Conservation (phyloP, 2,888 invertebrate genomes). For the Cerastoderma edule region DNA sequence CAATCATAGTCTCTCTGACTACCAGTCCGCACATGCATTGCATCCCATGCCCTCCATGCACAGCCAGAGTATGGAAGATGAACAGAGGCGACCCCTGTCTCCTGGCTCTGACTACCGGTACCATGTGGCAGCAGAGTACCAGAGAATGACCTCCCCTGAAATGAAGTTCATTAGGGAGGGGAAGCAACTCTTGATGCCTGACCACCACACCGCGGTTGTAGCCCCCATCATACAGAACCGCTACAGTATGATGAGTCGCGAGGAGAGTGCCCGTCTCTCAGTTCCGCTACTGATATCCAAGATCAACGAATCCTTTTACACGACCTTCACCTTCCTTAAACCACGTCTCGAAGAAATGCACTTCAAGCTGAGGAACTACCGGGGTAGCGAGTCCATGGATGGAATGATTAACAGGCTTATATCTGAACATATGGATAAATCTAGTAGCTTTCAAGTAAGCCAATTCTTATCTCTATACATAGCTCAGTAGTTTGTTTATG, state of each 20-base stretch:
- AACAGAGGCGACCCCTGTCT: conserved; percentile 28
- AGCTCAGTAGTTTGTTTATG: too few species aligned
- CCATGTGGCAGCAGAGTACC: conserved; percentile 32
- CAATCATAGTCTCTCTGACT: conserved; percentile 48
- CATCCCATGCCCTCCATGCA: conserved; percentile 9
- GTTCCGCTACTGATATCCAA: conserved; percentile 74
- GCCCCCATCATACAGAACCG: conserved; percentile 63
- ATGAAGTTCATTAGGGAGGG: conserved; percentile 25
- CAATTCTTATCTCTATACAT: too few species aligned
- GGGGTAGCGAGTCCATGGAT: conserved; percentile 71
- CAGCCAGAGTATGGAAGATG: conserved; percentile 10
- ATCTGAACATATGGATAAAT: conserved; percentile 56
- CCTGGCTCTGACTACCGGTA: conserved; percentile 33
- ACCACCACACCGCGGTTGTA: conserved; percentile 65
- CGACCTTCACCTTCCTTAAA: conserved; percentile 76
- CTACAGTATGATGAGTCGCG: conserved; percentile 55
- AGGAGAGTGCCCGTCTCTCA: conserved; percentile 75
- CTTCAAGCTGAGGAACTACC: conserved; percentile 67
- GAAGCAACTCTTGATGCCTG: conserved; percentile 23
- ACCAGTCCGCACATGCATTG: conserved; percentile 45
- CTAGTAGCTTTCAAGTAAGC: conserved; percentile 52
- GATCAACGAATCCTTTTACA: conserved; percentile 76
- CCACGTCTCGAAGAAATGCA: conserved; percentile 71
- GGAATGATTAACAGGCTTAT: conserved; percentile 70
- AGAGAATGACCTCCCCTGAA: conserved; percentile 46